Evolutionary conservation across 1,140 invertebrate species (phyloP).

Genomic region (Branchinecta lynchi): DNA sequence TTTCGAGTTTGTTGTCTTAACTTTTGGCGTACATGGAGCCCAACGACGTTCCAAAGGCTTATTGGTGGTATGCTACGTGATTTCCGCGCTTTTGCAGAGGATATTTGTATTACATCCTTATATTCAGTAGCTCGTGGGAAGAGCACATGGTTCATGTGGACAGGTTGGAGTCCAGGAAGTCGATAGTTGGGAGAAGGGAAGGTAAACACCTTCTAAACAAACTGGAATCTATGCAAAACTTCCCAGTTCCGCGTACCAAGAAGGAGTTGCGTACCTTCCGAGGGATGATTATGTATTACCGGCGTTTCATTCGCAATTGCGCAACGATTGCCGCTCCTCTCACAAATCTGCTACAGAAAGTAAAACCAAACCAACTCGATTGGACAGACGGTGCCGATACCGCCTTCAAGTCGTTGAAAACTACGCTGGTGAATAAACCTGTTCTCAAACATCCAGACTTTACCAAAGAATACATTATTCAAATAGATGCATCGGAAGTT

Average conservation of each 20-base stretch:
- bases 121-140: constrained; percentile 26
- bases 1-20: constrained; percentile 25
- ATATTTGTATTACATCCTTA: constrained; percentile 35
- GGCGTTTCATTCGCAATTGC: constrained; percentile 30
- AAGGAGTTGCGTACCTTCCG: constrained; percentile 33
- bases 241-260: constrained; percentile 8
- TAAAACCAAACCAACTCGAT: background rate
- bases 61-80: constrained; percentile 23
- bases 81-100: constrained; percentile 23
- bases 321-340: constrained; percentile 26
- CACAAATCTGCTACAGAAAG: constrained; percentile 23
- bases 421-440: too few species aligned
- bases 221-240: constrained; percentile 26
- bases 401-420: too few species aligned
- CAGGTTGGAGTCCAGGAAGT: constrained; percentile 21
- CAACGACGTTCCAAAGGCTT: constrained; percentile 23
- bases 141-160: constrained; percentile 30
- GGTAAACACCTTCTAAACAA: constrained; percentile 22
- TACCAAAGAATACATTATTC: background rate
- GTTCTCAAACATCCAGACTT: too few species aligned
- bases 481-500: constrained; percentile 12
- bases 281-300: constrained; percentile 32
- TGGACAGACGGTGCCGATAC: background rate
- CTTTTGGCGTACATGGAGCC: constrained; percentile 28
- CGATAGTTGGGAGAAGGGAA: constrained; percentile 16